Percentiles rank a stretch among this genome's conserved stretches.
Conservation (phyloP, 2,113 vertebrate species). For the Meles meles region DNA sequence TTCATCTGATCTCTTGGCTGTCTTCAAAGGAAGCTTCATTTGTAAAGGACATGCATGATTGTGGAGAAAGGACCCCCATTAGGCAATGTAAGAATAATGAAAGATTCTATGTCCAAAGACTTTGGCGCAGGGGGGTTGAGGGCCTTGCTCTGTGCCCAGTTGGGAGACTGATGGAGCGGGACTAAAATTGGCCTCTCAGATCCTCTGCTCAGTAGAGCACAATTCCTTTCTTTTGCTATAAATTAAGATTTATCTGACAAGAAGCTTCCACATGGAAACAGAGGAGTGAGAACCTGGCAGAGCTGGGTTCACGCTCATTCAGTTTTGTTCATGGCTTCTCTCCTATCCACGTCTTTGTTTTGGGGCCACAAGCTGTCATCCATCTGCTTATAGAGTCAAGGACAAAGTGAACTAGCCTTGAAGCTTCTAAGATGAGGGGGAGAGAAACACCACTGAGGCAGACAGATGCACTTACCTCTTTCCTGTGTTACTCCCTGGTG, state of each 20-base stretch:
- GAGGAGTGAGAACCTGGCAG: background rate
- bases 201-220: slow-evolving; percentile 13
- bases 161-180: background rate
- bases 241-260: slow-evolving; percentile 65
- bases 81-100: slow-evolving; percentile 48
- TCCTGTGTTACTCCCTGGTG: background rate
- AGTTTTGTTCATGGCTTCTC: background rate
- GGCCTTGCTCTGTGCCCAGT: background rate
- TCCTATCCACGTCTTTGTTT: background rate
- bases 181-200: background rate
- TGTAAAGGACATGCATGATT: slow-evolving; percentile 65
- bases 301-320: background rate
- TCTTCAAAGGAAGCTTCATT: slow-evolving; percentile 68
- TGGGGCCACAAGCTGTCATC: background rate
- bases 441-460: background rate
- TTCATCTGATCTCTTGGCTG: slow-evolving; percentile 68
- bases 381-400: background rate
- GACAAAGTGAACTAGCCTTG: background rate
- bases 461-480: background rate
- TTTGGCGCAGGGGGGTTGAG: background rate
- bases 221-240: slow-evolving; percentile 48
- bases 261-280: background rate
- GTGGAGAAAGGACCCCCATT: slow-evolving; percentile 49
- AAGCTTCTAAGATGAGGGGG: background rate
- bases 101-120: slow-evolving; percentile 8